Conservation (phyloP, 1,140 invertebrate species). For the Chironomus tepperi region DNA sequence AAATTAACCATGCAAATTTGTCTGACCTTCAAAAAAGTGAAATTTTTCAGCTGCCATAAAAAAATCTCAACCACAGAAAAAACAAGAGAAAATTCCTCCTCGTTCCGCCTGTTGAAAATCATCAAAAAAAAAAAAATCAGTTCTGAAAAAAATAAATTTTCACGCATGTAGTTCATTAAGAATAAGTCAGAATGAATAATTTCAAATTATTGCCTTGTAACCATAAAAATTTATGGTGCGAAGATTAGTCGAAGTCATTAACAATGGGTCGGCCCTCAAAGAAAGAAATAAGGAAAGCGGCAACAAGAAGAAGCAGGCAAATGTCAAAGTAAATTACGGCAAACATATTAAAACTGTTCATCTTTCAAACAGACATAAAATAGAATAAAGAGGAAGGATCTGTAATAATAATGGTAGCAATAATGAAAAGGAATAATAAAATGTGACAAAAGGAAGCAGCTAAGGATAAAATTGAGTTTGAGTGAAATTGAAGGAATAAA, state of each 20-base stretch:
- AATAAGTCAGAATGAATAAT: neutral
- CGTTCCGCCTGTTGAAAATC: neutral
- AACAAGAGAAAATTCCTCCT: neutral
- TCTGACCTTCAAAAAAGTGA: too few species aligned
- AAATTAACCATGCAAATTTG: too few species aligned
- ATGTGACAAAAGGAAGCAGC: too few species aligned
- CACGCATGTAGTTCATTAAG: conserved; percentile 1
- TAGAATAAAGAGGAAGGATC: too few species aligned
- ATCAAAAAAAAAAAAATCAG: neutral
- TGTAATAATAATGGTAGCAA: too few species aligned
- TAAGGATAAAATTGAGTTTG: neutral
- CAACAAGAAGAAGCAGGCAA: too few species aligned
- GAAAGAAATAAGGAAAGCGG: too few species aligned
- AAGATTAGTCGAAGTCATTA: neutral
- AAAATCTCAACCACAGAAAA: neutral
- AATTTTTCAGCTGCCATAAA: too few species aligned
- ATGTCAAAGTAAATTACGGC: conserved; percentile 1
- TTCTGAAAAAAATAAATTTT: neutral
- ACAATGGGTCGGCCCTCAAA: neutral
- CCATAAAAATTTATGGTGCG: neutral
- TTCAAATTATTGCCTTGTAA: neutral
- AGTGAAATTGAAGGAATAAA: conserved; percentile 1
- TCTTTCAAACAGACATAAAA: too few species aligned
- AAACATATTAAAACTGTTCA: neutral
- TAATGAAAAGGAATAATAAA: too few species aligned